These are phyloP conservation scores for Frieseomelitta varia DNA, from an alignment of 1,140 invertebrate species.

Conservation along the genomic window DNA sequence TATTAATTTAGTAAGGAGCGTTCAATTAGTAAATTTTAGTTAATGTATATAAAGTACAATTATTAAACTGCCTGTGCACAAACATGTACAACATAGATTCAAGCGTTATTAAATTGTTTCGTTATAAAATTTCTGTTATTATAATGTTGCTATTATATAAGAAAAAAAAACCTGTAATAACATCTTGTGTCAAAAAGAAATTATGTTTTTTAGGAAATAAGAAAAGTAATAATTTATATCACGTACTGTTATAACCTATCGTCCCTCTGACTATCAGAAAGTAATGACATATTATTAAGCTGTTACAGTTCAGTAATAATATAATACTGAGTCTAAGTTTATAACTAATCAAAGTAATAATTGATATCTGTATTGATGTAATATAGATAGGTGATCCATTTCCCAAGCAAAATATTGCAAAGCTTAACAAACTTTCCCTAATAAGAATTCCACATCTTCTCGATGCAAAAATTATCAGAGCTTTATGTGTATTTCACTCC, in stretches of 20 bases:
- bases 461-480: constrained; percentile 31
- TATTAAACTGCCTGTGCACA: constrained; percentile 60
- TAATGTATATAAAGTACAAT: constrained; percentile 35
- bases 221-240: constrained; percentile 44
- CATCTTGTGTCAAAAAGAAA: constrained; percentile 1
- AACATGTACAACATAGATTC: constrained; percentile 34
- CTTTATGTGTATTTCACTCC: constrained; percentile 57
- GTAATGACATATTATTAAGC: constrained; percentile 63
- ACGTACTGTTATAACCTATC: constrained; percentile 61
- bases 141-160: constrained; percentile 15
- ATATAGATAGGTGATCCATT: constrained; percentile 58
- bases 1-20: constrained; percentile 24
- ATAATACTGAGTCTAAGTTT: constrained; percentile 56
- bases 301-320: constrained; percentile 44
- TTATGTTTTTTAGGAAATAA: constrained; percentile 37
- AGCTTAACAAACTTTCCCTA: constrained; percentile 35
- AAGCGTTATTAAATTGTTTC: constrained; percentile 31
- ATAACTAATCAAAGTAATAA: constrained; percentile 67
- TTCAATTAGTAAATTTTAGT: constrained; percentile 30
- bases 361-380: constrained; percentile 62
- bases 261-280: constrained; percentile 62
- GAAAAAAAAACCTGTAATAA: constrained; percentile 28
- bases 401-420: constrained; percentile 47
- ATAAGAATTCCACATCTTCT: constrained; percentile 37
- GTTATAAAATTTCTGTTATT: constrained; percentile 28